Conservation (phyloP, 2,888 invertebrate species). For the Nemurella pictetii region DNA sequence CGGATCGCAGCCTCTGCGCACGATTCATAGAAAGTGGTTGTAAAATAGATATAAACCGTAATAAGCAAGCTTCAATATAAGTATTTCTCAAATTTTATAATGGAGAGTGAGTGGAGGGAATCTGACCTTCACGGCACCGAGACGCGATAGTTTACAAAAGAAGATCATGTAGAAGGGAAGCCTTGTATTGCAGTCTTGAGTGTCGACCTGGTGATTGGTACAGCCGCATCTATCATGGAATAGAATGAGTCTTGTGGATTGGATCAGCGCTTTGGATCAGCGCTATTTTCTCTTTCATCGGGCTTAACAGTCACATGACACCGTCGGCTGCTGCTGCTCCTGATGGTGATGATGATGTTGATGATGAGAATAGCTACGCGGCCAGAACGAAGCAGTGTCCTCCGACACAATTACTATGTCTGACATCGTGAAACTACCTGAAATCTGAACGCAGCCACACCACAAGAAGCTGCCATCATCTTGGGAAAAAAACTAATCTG, state of each 20-base stretch:
- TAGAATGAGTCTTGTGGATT: neutral
- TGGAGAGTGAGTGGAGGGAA: neutral
- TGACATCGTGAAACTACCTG: too few relatives aligned
- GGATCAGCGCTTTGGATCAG: neutral
- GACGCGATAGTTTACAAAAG: neutral
- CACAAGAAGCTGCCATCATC: too few relatives aligned
- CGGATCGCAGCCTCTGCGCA: too few relatives aligned
- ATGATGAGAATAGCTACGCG: too few relatives aligned
- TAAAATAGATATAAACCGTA: neutral
- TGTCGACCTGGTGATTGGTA: neutral
- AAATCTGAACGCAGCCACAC: neutral
- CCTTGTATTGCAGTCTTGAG: neutral
- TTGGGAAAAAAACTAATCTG: too few relatives aligned
- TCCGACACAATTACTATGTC: too few relatives aligned
- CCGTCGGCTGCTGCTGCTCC: neutral
- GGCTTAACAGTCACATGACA: neutral
- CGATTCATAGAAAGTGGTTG: neutral
- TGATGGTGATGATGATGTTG: too few relatives aligned
- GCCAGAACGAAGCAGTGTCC: neutral
- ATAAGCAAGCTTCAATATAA: neutral
- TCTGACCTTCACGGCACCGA: neutral
- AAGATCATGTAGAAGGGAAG: neutral
- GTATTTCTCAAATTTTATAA: neutral
- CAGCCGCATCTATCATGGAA: neutral
- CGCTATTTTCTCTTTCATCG: conserved; percentile 6